A percentile compares a stretch with the other conserved stretches of the same genome.
Evolutionary conservation across 2,797 vertebrate genomes (phyloP).

Genomic region (Neomorphus geoffroyi): DNA sequence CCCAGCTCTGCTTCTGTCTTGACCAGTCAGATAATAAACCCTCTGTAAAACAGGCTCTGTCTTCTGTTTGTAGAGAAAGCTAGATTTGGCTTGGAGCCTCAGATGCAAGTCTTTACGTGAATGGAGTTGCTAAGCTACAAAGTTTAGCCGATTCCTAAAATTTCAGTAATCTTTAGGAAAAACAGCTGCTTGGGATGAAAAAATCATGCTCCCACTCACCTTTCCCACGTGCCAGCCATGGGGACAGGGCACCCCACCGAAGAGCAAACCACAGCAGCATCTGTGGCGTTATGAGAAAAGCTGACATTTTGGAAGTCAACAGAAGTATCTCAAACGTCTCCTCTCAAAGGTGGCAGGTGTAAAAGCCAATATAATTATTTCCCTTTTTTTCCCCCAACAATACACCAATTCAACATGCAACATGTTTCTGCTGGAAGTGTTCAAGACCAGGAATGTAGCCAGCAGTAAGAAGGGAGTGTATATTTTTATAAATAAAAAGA

Average conservation of each 20-base stretch:
- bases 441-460: not conserved
- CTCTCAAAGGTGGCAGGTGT: not conserved
- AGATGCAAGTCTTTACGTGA: not conserved
- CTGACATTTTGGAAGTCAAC: not conserved
- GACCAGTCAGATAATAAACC: not conserved
- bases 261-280: not conserved
- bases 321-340: not conserved
- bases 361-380: not conserved
- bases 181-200: not conserved
- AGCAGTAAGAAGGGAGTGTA: not conserved
- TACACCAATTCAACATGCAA: not conserved
- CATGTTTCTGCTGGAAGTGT: not conserved
- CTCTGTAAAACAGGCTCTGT: not conserved
- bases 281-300: not conserved
- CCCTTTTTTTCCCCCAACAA: rapidly evolving
- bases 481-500: not conserved
- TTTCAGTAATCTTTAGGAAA: not conserved
- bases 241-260: not conserved
- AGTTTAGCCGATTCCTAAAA: not conserved
- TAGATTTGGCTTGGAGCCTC: not conserved
- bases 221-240: not conserved
- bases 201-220: rapidly evolving
- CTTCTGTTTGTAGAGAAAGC: not conserved
- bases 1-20: not conserved
- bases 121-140: conserved; percentile 24